These are phyloP conservation scores for Heterochromis multidens DNA, from an alignment of 2,113 vertebrate genomes.

Conservation along the genomic window DNA sequence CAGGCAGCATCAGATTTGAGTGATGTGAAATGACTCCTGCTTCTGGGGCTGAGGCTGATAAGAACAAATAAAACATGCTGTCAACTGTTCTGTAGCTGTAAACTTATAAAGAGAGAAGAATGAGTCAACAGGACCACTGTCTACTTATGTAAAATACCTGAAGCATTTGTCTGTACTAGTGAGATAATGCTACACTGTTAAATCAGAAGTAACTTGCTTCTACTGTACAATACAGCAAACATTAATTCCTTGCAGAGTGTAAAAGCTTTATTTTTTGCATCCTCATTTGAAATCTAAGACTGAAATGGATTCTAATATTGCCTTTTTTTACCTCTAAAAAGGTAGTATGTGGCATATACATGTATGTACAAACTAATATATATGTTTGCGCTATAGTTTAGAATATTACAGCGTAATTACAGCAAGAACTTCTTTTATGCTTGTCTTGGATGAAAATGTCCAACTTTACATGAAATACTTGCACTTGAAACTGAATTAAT, in stretches of 20 bases:
- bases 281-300: not conserved
- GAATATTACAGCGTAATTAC: too few species aligned
- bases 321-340: not conserved
- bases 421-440: too few species aligned
- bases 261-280: not conserved
- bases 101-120: not conserved
- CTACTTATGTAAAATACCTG: not conserved
- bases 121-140: not conserved
- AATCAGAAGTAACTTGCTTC: not conserved
- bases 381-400: too few species aligned
- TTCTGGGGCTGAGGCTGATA: conserved; percentile 5
- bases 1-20: not conserved
- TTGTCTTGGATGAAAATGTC: too few species aligned
- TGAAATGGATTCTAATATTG: not conserved
- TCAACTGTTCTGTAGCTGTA: not conserved
- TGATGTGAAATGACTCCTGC: conserved; percentile 33
- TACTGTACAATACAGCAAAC: not conserved
- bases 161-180: not conserved
- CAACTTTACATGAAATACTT: too few species aligned
- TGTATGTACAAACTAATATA: too few species aligned
- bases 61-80: not conserved
- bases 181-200: not conserved
- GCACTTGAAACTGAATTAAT: too few species aligned
- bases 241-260: not conserved
- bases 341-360: not conserved